Percentiles rank a stretch among this genome's conserved stretches.
Conservation (phyloP, 1,140 invertebrate species). For the Drosophila subpulchrella region DNA sequence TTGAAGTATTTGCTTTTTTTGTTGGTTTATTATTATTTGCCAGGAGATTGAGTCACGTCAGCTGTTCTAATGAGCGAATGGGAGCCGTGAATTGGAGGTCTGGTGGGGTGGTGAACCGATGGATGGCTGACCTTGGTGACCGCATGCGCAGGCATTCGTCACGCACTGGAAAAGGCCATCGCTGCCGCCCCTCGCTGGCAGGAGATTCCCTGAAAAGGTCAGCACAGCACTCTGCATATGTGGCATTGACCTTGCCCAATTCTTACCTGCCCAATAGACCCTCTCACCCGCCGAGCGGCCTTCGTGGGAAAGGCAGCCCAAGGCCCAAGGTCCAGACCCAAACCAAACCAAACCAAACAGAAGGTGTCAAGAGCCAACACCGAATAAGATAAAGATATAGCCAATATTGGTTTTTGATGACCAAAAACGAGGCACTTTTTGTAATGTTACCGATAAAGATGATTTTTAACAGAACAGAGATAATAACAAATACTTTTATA, state of each 20-base stretch:
- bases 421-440: too few species aligned
- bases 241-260: slow-evolving; percentile 61
- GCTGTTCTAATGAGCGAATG: slow-evolving; percentile 46
- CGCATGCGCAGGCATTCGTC: slow-evolving; percentile 72
- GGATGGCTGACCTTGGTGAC: slow-evolving; percentile 62
- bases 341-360: slow-evolving; percentile 7
- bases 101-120: background rate
- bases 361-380: slow-evolving; percentile 29
- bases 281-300: slow-evolving; percentile 13
- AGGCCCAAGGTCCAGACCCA: background rate
- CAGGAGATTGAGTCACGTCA: slow-evolving; percentile 70
- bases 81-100: background rate
- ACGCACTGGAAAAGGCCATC: slow-evolving; percentile 13
- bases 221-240: slow-evolving; percentile 18
- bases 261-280: slow-evolving; percentile 30
- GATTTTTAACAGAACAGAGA: background rate
- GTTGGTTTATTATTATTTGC: slow-evolving; percentile 8
- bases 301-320: slow-evolving; percentile 23
- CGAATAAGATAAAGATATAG: slow-evolving; percentile 11
- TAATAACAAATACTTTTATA: too few species aligned
- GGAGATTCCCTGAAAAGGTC: slow-evolving; percentile 45
- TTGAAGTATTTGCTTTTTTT: slow-evolving; percentile 1
- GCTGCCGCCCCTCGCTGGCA: background rate
- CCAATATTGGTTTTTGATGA: slow-evolving; percentile 9
- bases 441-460: background rate